Evolutionary conservation across 2,113 vertebrate species (phyloP).

Genomic region (Tylochromis polylepis): DNA sequence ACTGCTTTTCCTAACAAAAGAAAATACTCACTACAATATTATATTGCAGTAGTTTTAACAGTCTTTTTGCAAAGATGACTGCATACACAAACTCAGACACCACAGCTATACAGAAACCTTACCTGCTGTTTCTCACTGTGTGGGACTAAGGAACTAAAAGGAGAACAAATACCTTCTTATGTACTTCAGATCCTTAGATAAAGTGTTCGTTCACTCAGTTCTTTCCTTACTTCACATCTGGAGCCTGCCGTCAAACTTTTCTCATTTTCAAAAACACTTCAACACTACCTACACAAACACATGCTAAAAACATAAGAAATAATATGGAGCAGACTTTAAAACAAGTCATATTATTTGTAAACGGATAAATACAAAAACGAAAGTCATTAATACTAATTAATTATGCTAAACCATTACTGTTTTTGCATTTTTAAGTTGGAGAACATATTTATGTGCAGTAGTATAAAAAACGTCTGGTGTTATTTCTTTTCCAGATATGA

Average conservation of each 20-base stretch:
- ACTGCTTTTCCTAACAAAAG: background rate
- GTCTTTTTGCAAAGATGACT: background rate
- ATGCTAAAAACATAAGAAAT: background rate
- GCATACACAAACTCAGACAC: background rate
- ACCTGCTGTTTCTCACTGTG: conserved; percentile 3
- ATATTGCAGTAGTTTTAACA: background rate
- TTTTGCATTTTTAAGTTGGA: background rate
- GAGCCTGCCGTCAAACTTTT: conserved; percentile 13
- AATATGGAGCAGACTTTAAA: background rate
- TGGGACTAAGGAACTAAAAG: conserved; percentile 27
- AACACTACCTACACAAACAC: background rate
- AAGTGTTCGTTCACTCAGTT: background rate
- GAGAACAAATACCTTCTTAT: conserved; percentile 10
- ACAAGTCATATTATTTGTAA: background rate
- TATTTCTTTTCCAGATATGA: background rate
- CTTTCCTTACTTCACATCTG: conserved; percentile 15
- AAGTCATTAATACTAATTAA: background rate
- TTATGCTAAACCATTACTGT: background rate
- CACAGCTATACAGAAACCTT: background rate
- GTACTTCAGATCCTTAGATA: background rate
- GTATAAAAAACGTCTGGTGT: background rate
- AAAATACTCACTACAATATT: background rate
- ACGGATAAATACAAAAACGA: background rate
- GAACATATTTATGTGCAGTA: background rate
- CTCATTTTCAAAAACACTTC: conserved; percentile 18